phyloP scores from a whole-genome alignment of 1,140 invertebrate genomes.

The Glossosoma conforme region DNA sequence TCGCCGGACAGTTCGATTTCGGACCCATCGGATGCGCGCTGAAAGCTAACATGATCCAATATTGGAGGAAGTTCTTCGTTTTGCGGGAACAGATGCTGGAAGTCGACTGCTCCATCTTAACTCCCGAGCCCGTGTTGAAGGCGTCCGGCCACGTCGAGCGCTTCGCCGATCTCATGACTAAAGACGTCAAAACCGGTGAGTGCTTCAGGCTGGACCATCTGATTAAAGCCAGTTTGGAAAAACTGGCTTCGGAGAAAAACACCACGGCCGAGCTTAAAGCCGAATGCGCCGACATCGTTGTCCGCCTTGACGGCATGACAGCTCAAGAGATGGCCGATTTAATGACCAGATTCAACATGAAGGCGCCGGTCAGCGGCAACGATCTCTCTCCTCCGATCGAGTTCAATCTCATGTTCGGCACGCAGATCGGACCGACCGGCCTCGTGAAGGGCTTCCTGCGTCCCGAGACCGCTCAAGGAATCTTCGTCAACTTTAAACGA shows the following conservation, averaged over 20 bases:
- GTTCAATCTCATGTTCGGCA: conserved; percentile 99
- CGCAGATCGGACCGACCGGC: conserved; percentile 94
- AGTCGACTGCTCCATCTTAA: conserved; percentile 96
- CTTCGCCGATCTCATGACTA: conserved; percentile 99
- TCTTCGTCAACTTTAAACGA: conserved; percentile 98
- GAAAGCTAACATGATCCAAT: conserved; percentile 89
- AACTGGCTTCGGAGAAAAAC: conserved; percentile 82
- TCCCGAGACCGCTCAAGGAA: conserved; percentile 98
- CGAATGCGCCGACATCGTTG: conserved; percentile 75
- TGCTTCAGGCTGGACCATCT: conserved; percentile 97
- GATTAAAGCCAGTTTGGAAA: conserved; percentile 95
- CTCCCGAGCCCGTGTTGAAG: conserved; percentile 94
- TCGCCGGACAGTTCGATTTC: conserved; percentile 86
- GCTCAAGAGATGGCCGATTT: conserved; percentile 85
- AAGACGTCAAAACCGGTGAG: conserved; percentile 92
- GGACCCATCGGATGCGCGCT: conserved; percentile 99
- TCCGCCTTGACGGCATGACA: conserved; percentile 61
- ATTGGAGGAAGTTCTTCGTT: conserved; percentile 96
- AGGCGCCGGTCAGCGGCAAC: conserved; percentile 91
- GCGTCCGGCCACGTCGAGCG: conserved; percentile 98
- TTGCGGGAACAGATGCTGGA: conserved; percentile 98
- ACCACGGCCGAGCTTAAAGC: conserved; percentile 62
- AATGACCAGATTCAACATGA: conserved; percentile 85
- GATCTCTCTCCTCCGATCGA: conserved; percentile 92
- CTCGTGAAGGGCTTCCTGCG: conserved; percentile 89